Conservation (phyloP, 35 echinoderm and acorn worm species). For the Stichopus chloronotus region DNA sequence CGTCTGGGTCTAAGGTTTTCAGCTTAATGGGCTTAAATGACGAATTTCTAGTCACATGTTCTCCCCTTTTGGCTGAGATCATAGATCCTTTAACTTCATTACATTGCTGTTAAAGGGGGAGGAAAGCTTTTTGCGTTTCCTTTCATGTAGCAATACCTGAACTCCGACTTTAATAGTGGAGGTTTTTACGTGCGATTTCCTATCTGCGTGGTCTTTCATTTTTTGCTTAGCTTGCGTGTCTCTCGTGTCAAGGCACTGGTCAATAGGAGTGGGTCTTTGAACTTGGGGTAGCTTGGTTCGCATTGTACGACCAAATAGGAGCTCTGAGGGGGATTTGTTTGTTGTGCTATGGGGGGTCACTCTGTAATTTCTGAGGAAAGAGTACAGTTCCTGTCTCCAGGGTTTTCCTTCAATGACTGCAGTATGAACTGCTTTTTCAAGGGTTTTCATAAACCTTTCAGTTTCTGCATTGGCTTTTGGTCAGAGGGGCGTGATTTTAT, state of each 20-base stretch:
- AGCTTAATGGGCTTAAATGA: too few relatives aligned
- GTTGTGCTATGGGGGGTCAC: slow-evolving; percentile 70
- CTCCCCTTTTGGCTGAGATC: too few relatives aligned
- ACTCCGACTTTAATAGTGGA: neutral
- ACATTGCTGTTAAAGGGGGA: neutral
- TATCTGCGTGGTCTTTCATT: neutral
- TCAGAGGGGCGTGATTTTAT: slow-evolving; percentile 77
- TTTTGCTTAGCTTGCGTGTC: slow-evolving; percentile 22
- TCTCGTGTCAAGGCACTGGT: neutral
- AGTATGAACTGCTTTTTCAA: slow-evolving; percentile 69
- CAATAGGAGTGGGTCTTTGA: slow-evolving; percentile 1
- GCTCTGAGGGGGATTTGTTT: slow-evolving; percentile 54
- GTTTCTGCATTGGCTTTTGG: slow-evolving; percentile 86
- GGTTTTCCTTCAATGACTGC: slow-evolving; percentile 56
- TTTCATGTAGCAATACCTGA: slow-evolving; percentile 17
- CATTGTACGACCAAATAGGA: slow-evolving; percentile 66
- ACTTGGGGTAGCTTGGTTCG: slow-evolving; percentile 10
- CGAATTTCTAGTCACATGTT: too few relatives aligned
- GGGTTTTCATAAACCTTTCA: slow-evolving; percentile 74
- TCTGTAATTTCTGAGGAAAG: slow-evolving; percentile 77
- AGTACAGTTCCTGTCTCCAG: slow-evolving; percentile 70
- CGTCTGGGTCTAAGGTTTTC: too few relatives aligned
- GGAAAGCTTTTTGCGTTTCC: slow-evolving; percentile 27
- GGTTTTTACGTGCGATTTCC: neutral
- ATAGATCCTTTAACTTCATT: too few relatives aligned